Base-by-base conservation (phyloP, 2,113 vertebrate genomes). In the Scopus umbretta region DNA sequence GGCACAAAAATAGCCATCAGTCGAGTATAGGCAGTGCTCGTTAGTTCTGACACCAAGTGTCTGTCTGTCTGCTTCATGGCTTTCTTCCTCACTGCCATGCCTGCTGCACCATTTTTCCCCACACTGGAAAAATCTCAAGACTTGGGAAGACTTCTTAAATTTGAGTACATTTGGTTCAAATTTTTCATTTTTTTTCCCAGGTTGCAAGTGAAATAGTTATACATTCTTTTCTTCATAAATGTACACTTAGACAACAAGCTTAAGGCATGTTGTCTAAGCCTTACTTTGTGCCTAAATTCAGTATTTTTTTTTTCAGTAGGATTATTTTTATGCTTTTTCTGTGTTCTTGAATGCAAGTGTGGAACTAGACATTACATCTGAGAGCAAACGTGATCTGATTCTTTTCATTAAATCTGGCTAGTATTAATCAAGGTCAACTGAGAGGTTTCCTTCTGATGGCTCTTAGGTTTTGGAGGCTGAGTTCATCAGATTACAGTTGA, bases 81-180 rank as follows among this genome's bases (percentile, higher is more conserved):
- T 84, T 70, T 58, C 63, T 74, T 19, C 43, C 9, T 47, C 1
- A 0, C 30, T 75, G 29, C 52, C 0, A 0, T 63, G 49, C 58
- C 21, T 82, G 52, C 32, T 17, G 30, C 27, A 25, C 22, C 5
- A 0, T 38, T 71, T 56, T 50, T 55, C 36, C 32, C 61, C 30
- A 40, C 5, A 1, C 15, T 34, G 34, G 30, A 52, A 91, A 91
- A 47, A 66, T 21, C 17, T 30, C 13, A 58, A 58, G 52, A 42
- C 62, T 62, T 3, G 0, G 58, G 43, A 62, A 72, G 36, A 55
- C 25, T 36, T 65, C 11, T 25, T 63, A 53, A 74, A 75, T 89
- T 71, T 16, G 5, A 19, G 47, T 30, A 8, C 5, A 9, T 66
- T 71, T 55, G 7, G 22, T 65, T 76, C 32, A 32, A 29, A 30